These are phyloP conservation scores for Lordiphosa stackelbergi DNA, from an alignment of 1,140 invertebrate genomes.

Conservation along the genomic window DNA sequence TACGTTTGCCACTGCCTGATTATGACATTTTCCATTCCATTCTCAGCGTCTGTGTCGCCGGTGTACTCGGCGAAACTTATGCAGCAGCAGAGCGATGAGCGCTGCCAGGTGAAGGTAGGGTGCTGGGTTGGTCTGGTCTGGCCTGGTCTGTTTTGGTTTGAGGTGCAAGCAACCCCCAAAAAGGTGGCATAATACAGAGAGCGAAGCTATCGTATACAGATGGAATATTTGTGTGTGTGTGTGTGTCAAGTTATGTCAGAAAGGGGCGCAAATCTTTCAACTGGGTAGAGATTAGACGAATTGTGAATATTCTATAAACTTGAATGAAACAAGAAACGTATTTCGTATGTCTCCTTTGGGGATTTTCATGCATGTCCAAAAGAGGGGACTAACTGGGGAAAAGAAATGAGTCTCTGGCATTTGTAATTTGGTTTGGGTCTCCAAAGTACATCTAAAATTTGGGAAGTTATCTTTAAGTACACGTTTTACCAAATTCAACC, in stretches of 20 bases:
- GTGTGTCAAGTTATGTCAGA: not conserved
- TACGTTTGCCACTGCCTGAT: conserved; percentile 5
- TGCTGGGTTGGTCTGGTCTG: not conserved
- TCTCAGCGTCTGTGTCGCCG: conserved; percentile 3
- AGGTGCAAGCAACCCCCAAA: conserved; percentile 33
- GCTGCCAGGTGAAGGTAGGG: not conserved
- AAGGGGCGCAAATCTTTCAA: too few species aligned
- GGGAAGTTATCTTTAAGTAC: too few species aligned
- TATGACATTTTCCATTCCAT: conserved; percentile 12
- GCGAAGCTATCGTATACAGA: conserved; percentile 9
- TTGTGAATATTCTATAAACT: too few species aligned
- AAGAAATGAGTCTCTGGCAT: too few species aligned
- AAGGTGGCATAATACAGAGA: conserved; percentile 13
- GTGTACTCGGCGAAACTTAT: conserved; percentile 2
- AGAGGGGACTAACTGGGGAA: too few species aligned
- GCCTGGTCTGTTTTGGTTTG: not conserved
- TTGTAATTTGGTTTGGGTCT: too few species aligned
- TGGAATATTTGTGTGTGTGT: conserved; percentile 3
- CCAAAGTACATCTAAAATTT: too few species aligned
- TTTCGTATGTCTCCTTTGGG: too few species aligned
- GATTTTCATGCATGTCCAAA: too few species aligned
- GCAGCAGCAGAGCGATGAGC: not conserved
- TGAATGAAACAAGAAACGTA: too few species aligned
- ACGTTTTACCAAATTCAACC: too few species aligned
- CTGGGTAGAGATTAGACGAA: too few species aligned